phyloP scores from a whole-genome alignment of 2,888 invertebrate species.

The Adineta ricciae region DNA sequence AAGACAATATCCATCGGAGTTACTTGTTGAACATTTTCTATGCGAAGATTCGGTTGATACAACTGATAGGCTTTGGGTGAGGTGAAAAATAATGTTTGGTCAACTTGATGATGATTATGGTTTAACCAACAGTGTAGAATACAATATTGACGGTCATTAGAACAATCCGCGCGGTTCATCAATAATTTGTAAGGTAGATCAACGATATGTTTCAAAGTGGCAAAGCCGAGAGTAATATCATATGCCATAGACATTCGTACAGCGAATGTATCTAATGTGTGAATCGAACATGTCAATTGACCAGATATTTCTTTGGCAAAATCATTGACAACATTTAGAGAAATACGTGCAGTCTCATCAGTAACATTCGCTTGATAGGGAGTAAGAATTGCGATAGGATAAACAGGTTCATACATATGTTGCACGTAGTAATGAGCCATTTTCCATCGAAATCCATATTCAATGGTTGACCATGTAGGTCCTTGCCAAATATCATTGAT shows the following conservation, averaged over 20 bases:
- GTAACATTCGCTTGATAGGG: not conserved
- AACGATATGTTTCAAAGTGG: not conserved
- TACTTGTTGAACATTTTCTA: too few relatives aligned
- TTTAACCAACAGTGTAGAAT: too few relatives aligned
- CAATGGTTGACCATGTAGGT: slow-evolving; percentile 85
- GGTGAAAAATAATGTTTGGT: too few relatives aligned
- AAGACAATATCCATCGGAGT: too few relatives aligned
- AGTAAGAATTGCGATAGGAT: not conserved
- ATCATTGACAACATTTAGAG: not conserved
- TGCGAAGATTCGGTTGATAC: too few relatives aligned
- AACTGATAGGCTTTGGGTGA: too few relatives aligned
- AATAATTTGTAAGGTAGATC: not conserved
- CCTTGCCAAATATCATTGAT: slow-evolving; percentile 94
- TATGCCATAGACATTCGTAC: not conserved
- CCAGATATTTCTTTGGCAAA: not conserved
- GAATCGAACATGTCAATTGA: not conserved
- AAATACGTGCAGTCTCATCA: not conserved
- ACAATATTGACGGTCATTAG: too few relatives aligned
- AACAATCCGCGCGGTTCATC: not conserved
- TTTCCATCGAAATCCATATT: slow-evolving; percentile 66
- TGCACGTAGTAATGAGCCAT: slow-evolving; percentile 73
- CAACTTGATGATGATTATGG: too few relatives aligned
- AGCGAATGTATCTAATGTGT: not conserved
- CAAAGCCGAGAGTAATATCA: not conserved
- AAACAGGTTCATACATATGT: slow-evolving; percentile 58